phyloP scores from a whole-genome alignment of 2,113 vertebrate genomes.

The Limnothrissa miodon region DNA sequence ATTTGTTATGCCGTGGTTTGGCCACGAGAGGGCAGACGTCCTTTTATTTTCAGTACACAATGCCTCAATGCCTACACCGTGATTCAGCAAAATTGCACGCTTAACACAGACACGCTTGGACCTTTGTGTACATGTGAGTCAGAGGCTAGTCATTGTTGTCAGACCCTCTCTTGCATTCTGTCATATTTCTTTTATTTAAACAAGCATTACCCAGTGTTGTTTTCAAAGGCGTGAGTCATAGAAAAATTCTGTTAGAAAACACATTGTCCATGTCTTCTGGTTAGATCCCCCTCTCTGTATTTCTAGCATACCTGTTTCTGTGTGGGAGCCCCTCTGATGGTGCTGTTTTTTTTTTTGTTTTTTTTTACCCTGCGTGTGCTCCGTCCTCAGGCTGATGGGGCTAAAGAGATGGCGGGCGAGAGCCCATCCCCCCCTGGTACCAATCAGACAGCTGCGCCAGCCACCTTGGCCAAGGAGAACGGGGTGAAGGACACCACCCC shows the following conservation, averaged over 20 bases:
- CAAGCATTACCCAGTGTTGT: background rate
- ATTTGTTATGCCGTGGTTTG: background rate
- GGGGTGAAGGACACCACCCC: slow-evolving; percentile 70
- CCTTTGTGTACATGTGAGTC: background rate
- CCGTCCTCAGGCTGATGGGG: slow-evolving; percentile 74
- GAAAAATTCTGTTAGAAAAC: background rate
- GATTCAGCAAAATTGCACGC: background rate
- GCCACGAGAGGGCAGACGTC: slow-evolving; percentile 6
- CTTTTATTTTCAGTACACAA: background rate
- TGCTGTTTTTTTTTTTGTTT: background rate
- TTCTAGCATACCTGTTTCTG: background rate
- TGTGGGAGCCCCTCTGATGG: background rate
- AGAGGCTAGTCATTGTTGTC: too few species aligned
- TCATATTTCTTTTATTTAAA: background rate
- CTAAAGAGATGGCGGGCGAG: slow-evolving; percentile 71
- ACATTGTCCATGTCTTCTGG: background rate
- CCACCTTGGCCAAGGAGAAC: slow-evolving; percentile 73
- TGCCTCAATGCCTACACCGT: too few species aligned
- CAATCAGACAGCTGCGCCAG: slow-evolving; percentile 63
- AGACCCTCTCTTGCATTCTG: background rate
- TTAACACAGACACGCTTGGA: background rate
- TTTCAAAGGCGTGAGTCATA: background rate
- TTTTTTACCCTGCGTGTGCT: background rate
- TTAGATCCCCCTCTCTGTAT: background rate
- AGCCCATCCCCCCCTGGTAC: slow-evolving; percentile 69